phyloP scores from a whole-genome alignment of 2,113 vertebrate species.

The Lonchura striata region DNA sequence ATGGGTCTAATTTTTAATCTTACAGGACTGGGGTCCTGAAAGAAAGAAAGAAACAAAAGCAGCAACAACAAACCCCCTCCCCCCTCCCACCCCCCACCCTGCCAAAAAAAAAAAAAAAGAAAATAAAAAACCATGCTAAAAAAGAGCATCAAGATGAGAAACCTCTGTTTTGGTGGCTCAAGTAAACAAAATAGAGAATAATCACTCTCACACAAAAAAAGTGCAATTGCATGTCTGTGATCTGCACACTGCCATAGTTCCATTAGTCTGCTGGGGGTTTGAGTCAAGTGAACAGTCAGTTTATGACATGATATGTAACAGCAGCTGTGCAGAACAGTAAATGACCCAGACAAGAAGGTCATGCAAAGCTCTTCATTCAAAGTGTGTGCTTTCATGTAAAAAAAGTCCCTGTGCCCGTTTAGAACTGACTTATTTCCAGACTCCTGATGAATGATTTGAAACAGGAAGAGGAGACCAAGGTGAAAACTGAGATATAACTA shows the following conservation, averaged over 20 bases:
- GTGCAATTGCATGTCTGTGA: background rate
- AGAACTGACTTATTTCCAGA: background rate
- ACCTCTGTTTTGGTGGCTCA: background rate
- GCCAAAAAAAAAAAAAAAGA: background rate
- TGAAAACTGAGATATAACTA: background rate
- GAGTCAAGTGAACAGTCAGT: background rate
- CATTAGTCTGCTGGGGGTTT: background rate
- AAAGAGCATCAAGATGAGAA: background rate
- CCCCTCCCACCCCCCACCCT: too few species aligned
- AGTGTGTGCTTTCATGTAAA: background rate
- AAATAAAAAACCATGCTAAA: background rate
- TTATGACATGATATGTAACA: background rate
- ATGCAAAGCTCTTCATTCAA: background rate
- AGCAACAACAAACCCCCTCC: too few species aligned
- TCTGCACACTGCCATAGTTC: background rate
- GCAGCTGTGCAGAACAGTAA: background rate
- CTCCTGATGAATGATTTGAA: background rate
- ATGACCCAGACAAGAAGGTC: background rate
- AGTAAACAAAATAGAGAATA: background rate
- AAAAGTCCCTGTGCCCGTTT: background rate
- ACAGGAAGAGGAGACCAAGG: background rate
- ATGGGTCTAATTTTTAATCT: background rate
- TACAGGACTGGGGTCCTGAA: background rate
- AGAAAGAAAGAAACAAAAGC: too few species aligned
- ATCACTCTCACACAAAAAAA: accelerated